phyloP scores from a whole-genome alignment of 2,888 invertebrate genomes.

The Nephrocerus scutellatus region DNA sequence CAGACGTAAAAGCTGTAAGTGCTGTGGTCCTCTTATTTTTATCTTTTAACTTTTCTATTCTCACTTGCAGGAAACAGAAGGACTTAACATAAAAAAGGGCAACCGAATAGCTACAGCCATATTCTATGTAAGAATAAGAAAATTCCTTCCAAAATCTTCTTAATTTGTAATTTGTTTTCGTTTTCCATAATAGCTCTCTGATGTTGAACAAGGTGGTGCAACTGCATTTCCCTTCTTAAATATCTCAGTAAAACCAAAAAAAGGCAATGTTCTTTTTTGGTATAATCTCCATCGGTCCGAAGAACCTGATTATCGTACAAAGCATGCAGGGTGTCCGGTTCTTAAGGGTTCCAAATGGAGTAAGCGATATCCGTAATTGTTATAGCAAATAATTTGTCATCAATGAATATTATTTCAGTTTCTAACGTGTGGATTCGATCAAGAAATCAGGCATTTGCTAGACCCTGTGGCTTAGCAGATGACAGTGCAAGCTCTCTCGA shows the following conservation, averaged over 20 bases:
- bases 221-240: slow-evolving; percentile 91
- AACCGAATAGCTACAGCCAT: slow-evolving; percentile 95
- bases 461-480: slow-evolving; percentile 49
- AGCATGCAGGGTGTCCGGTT: slow-evolving; percentile 96
- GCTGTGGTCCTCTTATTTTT: too few relatives aligned
- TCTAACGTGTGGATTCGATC: slow-evolving; percentile 87
- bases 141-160: slow-evolving; percentile 22
- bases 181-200: slow-evolving; percentile 67
- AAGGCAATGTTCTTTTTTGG: slow-evolving; percentile 92
- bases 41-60: not conserved
- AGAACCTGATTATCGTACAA: slow-evolving; percentile 81
- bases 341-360: slow-evolving; percentile 82
- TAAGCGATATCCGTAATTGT: slow-evolving; percentile 19
- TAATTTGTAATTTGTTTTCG: not conserved
- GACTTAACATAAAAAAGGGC: slow-evolving; percentile 59
- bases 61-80: not conserved
- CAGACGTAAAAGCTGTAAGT: too few relatives aligned
- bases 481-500: slow-evolving; percentile 32
- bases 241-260: slow-evolving; percentile 77
- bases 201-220: slow-evolving; percentile 93
- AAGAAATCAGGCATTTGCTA: slow-evolving; percentile 66
- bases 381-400: too few relatives aligned
- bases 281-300: slow-evolving; percentile 87
- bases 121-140: slow-evolving; percentile 74
- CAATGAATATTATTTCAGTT: slow-evolving; percentile 47